phyloP scores from a whole-genome alignment of 2,797 vertebrate genomes.

The Alcedo atthis region DNA sequence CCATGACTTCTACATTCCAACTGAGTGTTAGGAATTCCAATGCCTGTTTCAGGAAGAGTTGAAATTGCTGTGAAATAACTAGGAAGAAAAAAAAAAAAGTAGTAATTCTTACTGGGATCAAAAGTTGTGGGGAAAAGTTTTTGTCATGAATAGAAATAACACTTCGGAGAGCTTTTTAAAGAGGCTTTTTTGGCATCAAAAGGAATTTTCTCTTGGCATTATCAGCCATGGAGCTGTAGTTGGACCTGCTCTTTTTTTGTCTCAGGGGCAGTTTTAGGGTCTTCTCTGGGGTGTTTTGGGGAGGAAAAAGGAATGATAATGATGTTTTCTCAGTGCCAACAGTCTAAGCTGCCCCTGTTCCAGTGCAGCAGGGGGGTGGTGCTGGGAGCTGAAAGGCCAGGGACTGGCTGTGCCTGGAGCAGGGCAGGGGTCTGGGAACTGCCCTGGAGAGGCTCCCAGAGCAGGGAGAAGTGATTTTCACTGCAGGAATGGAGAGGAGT shows the following conservation, averaged over 20 bases:
- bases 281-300: background rate
- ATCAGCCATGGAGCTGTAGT: fast-evolving
- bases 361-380: fast-evolving
- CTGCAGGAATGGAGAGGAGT: background rate
- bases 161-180: constrained; percentile 8
- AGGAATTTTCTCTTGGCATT: constrained; percentile 27
- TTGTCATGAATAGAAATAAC: background rate
- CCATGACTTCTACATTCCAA: constrained; percentile 54
- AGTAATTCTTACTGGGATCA: background rate
- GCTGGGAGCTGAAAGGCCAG: background rate
- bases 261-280: background rate
- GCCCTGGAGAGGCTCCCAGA: background rate
- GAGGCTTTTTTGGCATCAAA: constrained; percentile 12
- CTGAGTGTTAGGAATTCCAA: constrained; percentile 14
- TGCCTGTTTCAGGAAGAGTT: background rate
- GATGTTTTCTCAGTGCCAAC: background rate
- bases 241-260: background rate
- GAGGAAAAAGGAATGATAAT: fast-evolving
- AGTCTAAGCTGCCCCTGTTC: fast-evolving
- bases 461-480: fast-evolving
- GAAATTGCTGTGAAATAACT: constrained; percentile 20
- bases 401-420: fast-evolving
- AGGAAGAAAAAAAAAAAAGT: background rate
- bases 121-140: background rate
- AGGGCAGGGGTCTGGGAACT: background rate